Evolutionary conservation across 1,140 invertebrate genomes (phyloP), one percentile per base, ranked within the genome.

Genomic region (Drosophila simulans): DNA sequence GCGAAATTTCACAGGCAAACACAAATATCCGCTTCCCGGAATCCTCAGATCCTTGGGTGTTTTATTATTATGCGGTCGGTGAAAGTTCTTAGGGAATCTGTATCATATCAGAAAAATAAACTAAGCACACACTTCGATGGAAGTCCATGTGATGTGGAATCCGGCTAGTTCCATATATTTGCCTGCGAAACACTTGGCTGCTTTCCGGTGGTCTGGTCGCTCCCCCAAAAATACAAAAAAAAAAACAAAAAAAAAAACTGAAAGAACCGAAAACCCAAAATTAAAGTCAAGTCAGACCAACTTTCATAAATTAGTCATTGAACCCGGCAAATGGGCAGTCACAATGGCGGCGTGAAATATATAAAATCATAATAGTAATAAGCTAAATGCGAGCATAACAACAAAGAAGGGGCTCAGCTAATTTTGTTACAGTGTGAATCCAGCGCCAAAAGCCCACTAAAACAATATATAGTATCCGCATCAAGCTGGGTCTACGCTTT

Each of bases 251-350:
- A 3, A 11, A 15, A 43, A 46, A 22, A 22, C 20, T 22, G 20
- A 22, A 22, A 22, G 20, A 22, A 22, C 20, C 20, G 20, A 22
- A 22, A 48, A 17, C n/a, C n/a, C 8, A 45, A 62, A 73, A 78
- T 48, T 60, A 65, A 57, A 64, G 80, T 51, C 75, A 84, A 80
- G 65, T 84, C 66, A 56, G 66, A 69, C 42, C 56, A 83, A 83
- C 83, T 88, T 86, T 88, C 83, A 88, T 86, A 86, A 86, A 86
- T 86, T 86, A 86, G 83, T 79, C 83, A 86, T 86, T 86, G 83
- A 86, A 86, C 83, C 63, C 70, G 56, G 63, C 57, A 72, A 64
- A 54, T 22, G 56, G 54, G 7, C 42, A 37, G 58, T 35, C 17
- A 69, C 57, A 74, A 65, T 58, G 68, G 34, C 31, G 62, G 59